Percentiles rank a stretch among this genome's conserved stretches.
These are phyloP conservation scores for Scaptodrosophila latifasciaeformis DNA, from an alignment of 2,888 invertebrate genomes.

Conservation along the genomic window DNA sequence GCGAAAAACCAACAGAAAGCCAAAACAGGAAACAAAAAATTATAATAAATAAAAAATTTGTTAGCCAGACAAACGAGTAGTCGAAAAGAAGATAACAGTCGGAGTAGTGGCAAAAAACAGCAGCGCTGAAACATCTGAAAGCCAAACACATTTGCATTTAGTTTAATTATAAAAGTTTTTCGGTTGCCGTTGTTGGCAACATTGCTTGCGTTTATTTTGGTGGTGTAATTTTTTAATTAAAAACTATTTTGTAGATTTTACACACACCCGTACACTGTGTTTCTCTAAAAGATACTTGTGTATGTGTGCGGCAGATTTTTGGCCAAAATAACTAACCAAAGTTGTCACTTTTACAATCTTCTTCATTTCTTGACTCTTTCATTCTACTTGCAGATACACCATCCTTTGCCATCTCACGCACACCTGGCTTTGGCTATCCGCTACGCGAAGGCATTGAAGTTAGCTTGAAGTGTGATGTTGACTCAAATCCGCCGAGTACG, in stretches of 20 bases:
- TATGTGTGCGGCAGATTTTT: constrained; percentile 5
- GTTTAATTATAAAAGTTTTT: constrained; percentile 67
- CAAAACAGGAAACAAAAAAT: neutral
- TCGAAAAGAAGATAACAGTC: no score
- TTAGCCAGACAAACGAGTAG: no score
- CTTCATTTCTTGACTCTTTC: neutral
- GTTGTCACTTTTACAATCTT: no score
- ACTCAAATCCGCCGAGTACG: constrained; percentile 91
- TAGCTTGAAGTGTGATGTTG: constrained; percentile 92
- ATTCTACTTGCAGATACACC: constrained; percentile 84
- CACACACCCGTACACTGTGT: constrained; percentile 8
- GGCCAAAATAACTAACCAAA: constrained; percentile 39
- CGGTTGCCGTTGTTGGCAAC: no score
- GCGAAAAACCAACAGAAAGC: neutral
- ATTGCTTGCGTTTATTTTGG: constrained; percentile 32
- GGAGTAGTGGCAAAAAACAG: neutral
- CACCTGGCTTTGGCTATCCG: constrained; percentile 94
- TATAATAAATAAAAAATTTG: constrained; percentile 3
- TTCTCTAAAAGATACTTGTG: no score
- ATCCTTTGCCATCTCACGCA: constrained; percentile 92
- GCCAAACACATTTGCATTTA: constrained; percentile 60
- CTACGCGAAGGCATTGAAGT: constrained; percentile 91
- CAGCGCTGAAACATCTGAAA: constrained; percentile 16
- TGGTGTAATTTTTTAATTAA: constrained; percentile 60
- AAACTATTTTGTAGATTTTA: constrained; percentile 61